Evolutionary conservation across 1,140 invertebrate species (phyloP), one percentile per base, ranked within the genome.

Genomic region (Melanaphis sacchari): DNA sequence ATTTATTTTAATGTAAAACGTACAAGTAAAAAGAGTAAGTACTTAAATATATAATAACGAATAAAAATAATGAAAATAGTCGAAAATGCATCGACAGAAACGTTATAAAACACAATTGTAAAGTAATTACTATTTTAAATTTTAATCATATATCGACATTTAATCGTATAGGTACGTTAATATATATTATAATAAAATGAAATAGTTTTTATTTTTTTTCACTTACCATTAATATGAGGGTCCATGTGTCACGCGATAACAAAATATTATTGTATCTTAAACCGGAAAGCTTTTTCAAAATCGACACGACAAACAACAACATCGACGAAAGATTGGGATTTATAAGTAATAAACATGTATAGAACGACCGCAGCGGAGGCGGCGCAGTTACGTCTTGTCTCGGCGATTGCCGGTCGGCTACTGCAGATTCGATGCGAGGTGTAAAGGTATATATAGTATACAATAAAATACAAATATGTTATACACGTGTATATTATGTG

Each of bases 401-500:
- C 88, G 88, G 88, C 26, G 49, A 40, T 90, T 38, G 88, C 88
- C 88, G 52, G 11, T 26, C 49, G 49, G 38, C 49, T 90, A 90
- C 88, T 90, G 88, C 84, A 85, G 40, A 85, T 76, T 76, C 15
- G n/a, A 76, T 18, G 59, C 59, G 31, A 76, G 59, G 59, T 76
- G 59, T n/a, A 76, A n/a, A 76, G n/a, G 31, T 76, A 76, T 76
- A 76, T 76, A 76, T 76, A n/a, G n/a, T n/a, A 84, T 84, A 84
- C 40, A 40, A 84, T 84, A 84, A 41, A 40, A 84, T 84, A 84
- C 26, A 40, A 40, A 40, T 41, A 5, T 84, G 40, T 40, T 40
- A 38, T 41, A 84, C 38, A 38, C 5, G 82, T 84, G 40, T 40
- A 24, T 24, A 40, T 40, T 40, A 40, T 40, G 21, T 82, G 38